Conservation (phyloP, 2,113 vertebrate genomes). For the Ammodytes marinus region DNA sequence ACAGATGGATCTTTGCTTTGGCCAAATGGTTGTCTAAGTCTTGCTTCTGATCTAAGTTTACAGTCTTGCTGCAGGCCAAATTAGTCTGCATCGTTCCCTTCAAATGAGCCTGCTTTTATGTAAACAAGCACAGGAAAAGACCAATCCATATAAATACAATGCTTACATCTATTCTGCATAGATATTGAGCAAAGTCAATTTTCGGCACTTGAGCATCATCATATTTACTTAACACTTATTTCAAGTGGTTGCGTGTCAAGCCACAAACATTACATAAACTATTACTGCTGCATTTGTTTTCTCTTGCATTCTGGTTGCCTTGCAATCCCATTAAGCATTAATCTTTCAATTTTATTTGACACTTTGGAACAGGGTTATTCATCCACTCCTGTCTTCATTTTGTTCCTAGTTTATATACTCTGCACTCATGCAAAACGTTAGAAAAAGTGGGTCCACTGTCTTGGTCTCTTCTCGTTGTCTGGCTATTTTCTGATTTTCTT, state of each 20-base stretch:
- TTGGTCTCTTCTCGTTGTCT: no score
- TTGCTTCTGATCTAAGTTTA: conserved; percentile 65
- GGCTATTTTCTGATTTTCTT: conserved; percentile 12
- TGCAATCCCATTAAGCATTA: conserved; percentile 17
- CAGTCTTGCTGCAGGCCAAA: conserved; percentile 48
- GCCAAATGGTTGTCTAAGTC: conserved; percentile 59
- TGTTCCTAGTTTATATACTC: conserved; percentile 36
- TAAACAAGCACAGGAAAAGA: conserved; percentile 2
- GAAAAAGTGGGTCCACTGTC: not conserved
- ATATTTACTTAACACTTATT: conserved; percentile 11
- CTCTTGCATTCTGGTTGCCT: conserved; percentile 15
- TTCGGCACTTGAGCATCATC: not conserved
- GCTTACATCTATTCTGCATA: not conserved
- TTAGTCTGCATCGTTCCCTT: conserved; percentile 41
- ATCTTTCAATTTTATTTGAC: conserved; percentile 47
- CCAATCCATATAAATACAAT: not conserved
- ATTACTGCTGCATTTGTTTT: conserved; percentile 2
- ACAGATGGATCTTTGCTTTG: conserved; percentile 76
- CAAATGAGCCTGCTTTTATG: conserved; percentile 39
- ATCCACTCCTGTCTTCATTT: conserved; percentile 15
- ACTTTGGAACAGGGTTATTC: conserved; percentile 1
- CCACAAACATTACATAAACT: conserved; percentile 10
- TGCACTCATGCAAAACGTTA: not conserved
- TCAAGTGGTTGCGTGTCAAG: conserved; percentile 7
- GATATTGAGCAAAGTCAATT: conserved; percentile 3